phyloP scores from a whole-genome alignment of 2,113 vertebrate species.

The Copsychus sechellarum region DNA sequence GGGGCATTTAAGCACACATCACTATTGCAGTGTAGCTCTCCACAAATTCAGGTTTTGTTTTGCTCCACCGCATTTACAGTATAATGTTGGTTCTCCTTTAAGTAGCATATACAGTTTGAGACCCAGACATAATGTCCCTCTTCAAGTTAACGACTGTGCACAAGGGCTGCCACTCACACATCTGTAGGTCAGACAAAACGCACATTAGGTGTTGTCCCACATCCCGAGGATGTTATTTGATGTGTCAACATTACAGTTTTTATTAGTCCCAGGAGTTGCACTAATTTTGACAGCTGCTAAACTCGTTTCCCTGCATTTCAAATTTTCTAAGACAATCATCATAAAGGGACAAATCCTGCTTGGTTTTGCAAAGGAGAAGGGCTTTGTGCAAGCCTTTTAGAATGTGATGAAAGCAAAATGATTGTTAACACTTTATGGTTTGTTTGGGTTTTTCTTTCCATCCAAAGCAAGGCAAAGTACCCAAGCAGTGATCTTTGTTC shows the following conservation, averaged over 20 bases:
- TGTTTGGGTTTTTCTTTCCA: constrained; percentile 45
- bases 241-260: constrained; percentile 31
- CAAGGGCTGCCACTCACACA: background rate
- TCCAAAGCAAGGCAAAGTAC: background rate
- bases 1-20: background rate
- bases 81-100: background rate
- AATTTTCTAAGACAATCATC: background rate
- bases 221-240: constrained; percentile 58
- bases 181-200: background rate
- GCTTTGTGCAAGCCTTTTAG: background rate
- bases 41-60: background rate
- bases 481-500: background rate
- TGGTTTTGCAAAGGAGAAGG: background rate
- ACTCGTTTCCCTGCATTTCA: constrained; percentile 36
- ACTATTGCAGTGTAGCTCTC: background rate
- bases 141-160: background rate
- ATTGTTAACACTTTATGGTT: constrained; percentile 31
- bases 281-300: constrained; percentile 63
- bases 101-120: background rate
- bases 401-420: constrained; percentile 5
- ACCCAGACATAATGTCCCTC: background rate
- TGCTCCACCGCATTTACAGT: background rate
- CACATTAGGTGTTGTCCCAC: constrained; percentile 50
- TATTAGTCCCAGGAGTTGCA: constrained; percentile 56
- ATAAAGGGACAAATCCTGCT: background rate